These are phyloP conservation scores for Oconnorella tubifera DNA, from an alignment of 2,888 invertebrate species.

Conservation along the genomic window DNA sequence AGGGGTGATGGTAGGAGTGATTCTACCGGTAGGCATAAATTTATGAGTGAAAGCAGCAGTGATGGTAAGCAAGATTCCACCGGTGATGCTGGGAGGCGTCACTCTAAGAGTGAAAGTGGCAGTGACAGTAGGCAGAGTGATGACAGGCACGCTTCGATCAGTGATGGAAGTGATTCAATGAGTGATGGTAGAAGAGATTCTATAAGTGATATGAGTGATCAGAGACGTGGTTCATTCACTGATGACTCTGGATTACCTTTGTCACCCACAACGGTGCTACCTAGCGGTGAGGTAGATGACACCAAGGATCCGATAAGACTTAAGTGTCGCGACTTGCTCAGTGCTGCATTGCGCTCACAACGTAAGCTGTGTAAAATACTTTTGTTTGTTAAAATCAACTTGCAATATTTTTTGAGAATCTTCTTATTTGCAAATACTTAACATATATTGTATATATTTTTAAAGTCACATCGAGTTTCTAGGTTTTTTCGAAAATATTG, in stretches of 20 bases:
- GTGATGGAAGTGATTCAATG: no score
- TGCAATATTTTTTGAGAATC: no score
- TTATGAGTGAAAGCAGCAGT: not conserved
- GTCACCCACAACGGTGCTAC: not conserved
- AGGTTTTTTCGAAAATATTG: no score
- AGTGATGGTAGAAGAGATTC: not conserved
- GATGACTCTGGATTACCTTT: not conserved
- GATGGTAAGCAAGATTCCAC: not conserved
- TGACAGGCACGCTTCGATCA: not conserved
- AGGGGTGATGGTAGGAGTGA: not conserved
- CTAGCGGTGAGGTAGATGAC: conserved; percentile 41
- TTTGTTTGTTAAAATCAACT: no score
- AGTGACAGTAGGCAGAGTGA: not conserved
- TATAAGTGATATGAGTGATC: no score
- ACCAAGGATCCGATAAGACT: conserved; percentile 81
- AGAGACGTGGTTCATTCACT: not conserved
- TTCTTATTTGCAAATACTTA: no score
- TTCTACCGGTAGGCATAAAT: not conserved
- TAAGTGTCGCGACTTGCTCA: conserved; percentile 86
- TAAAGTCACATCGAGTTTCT: no score
- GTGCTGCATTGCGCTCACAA: conserved; percentile 71
- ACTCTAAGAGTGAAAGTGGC: not conserved
- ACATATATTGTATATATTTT: no score
- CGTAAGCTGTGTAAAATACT: no score
- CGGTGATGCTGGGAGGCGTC: not conserved